Evolutionary conservation across 2,888 invertebrate species (phyloP), one percentile per base, ranked within the genome.

Genomic region (Volucella zonaria): DNA sequence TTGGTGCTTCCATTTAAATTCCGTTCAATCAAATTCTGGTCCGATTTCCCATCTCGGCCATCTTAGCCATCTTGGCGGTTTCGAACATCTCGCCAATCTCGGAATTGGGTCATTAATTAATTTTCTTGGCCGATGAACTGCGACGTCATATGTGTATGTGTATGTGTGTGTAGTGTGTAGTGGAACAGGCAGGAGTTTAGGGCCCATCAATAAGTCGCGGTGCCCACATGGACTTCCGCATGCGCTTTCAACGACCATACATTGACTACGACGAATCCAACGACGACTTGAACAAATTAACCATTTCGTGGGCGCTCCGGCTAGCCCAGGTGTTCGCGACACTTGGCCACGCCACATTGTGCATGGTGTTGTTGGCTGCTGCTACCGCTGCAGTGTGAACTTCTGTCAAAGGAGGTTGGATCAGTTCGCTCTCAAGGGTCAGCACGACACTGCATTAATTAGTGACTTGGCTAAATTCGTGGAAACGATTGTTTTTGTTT

Each of bases 391-490:
- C 68, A 77, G 85, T 85, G 85, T 85, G 85, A 85, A 85, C 81
- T 81, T 85, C 81, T 85, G 85, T 85, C 85, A 85, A 73, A 77
- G 59, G 85, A 85, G 85, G 76, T 81, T 85, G 73, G 76, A 85
- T 85, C 81, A 77, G 85, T 68, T 73, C 73, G 81, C 76, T 76
- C 52, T 38, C 71, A 85, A 81, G 85, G 85, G 81, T 81, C 81
- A 85, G 85, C 85, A 85, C 85, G 85, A 85, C 76, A 71, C 67
- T 85, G 85, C 85, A 85, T 85, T 85, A 85, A 85, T 85, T 85
- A 85, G 85, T 73, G 67, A 52, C 61, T 61, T 81, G 54, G 62
- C 62, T 67, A 85, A 85, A 76, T 80, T 77, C 76, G 81, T 68
- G 71, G 76, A 85, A 85, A 85, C 59, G 76, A 75, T 66, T 62